phyloP scores from a whole-genome alignment of 2,888 invertebrate species.

The Calameuta idolon region DNA sequence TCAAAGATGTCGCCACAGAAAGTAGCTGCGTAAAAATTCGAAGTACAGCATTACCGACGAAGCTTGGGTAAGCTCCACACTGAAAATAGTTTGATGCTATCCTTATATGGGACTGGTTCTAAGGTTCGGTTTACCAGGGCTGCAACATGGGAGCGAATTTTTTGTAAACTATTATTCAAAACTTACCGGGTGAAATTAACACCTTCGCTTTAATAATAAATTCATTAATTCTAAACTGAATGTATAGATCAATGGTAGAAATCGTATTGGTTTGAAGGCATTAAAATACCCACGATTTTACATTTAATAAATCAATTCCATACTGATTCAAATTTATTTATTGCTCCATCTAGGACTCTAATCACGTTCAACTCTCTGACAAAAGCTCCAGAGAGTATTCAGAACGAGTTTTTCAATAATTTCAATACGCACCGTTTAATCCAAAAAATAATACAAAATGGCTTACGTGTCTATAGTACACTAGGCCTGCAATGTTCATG shows the following conservation, averaged over 20 bases:
- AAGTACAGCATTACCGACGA: not conserved
- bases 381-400: not conserved
- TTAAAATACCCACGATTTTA: not conserved
- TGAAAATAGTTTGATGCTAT: constrained; percentile 20
- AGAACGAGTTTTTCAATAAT: not conserved
- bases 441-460: not conserved
- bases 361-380: not conserved
- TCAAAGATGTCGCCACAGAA: not conserved
- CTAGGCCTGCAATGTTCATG: not conserved
- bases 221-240: not conserved
- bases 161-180: not conserved
- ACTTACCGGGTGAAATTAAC: not conserved
- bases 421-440: not conserved
- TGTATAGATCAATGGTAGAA: not conserved
- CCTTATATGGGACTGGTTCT: constrained; percentile 19
- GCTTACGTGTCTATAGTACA: not conserved
- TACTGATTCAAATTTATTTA: not conserved
- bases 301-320: not conserved
- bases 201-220: not conserved
- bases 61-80: not conserved
- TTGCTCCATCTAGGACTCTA: not conserved
- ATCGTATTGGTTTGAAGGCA: not conserved
- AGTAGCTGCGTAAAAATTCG: not conserved
- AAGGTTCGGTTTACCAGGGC: constrained; percentile 18
- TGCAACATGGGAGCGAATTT: constrained; percentile 3